A percentile compares a stretch with the other conserved stretches of the same genome.
These are phyloP conservation scores for Leuctra nigra DNA, from an alignment of 2,888 invertebrate genomes.

Conservation along the genomic window DNA sequence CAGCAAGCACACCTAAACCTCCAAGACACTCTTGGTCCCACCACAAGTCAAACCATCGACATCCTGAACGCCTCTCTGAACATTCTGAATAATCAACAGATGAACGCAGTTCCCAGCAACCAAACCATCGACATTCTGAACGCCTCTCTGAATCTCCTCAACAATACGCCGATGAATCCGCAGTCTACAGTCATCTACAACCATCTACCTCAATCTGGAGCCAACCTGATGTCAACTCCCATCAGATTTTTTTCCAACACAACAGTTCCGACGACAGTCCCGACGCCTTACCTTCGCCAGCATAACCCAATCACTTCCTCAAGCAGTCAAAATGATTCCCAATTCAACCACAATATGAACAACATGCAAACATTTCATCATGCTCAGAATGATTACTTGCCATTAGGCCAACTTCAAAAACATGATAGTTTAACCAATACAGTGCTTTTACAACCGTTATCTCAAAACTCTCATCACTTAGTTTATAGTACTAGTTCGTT, in stretches of 20 bases:
- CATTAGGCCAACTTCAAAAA: too few relatives aligned
- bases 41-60: constrained; percentile 28
- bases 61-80: constrained; percentile 25
- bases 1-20: not conserved
- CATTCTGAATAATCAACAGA: constrained; percentile 28
- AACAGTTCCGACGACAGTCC: constrained; percentile 19
- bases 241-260: constrained; percentile 17
- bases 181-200: constrained; percentile 26
- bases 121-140: constrained; percentile 30
- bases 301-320: constrained; percentile 27
- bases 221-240: constrained; percentile 4
- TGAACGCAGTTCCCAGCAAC: constrained; percentile 24
- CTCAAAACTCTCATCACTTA: too few relatives aligned
- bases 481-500: too few relatives aligned
- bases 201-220: constrained; percentile 25
- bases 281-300: constrained; percentile 26
- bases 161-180: constrained; percentile 27
- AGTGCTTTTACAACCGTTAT: too few relatives aligned
- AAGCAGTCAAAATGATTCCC: constrained; percentile 30
- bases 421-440: too few relatives aligned
- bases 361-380: too few relatives aligned
- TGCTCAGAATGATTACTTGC: too few relatives aligned
- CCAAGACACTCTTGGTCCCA: too few relatives aligned
- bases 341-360: too few relatives aligned
- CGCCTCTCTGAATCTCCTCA: constrained; percentile 29